Evolutionary conservation across 2,888 invertebrate species (phyloP).

Genomic region (Drosophila yooni): DNA sequence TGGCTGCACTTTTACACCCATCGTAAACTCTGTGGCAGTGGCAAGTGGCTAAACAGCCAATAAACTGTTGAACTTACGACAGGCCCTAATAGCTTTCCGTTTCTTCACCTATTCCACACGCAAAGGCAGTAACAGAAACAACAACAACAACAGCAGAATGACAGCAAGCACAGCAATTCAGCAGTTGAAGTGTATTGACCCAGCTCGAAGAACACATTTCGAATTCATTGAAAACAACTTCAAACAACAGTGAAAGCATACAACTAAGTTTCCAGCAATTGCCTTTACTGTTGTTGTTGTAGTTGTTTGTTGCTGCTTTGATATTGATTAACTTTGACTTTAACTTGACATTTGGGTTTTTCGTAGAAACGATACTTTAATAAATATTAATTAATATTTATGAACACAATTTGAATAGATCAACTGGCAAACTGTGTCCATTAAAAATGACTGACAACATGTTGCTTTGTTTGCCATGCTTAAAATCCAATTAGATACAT

Average conservation of each 20-base stretch:
- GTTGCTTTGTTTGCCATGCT: neutral
- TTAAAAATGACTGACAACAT: neutral
- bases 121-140: conserved; percentile 11
- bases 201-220: conserved; percentile 46
- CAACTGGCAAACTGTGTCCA: neutral
- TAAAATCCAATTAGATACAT: neutral
- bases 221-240: conserved; percentile 54
- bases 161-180: conserved; percentile 10
- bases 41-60: conserved; percentile 57
- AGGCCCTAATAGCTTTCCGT: conserved; percentile 69
- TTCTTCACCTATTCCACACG: conserved; percentile 48
- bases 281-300: conserved; percentile 1
- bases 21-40: neutral
- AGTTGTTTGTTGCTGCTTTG: conserved; percentile 18
- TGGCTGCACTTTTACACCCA: conserved; percentile 55
- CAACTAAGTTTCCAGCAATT: conserved; percentile 3
- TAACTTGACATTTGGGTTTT: conserved; percentile 2
- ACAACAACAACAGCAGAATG: neutral
- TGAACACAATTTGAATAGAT: neutral
- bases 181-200: conserved; percentile 40
- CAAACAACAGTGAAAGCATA: conserved; percentile 34
- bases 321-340: conserved; percentile 39
- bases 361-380: neutral
- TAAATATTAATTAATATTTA: conserved; percentile 12
- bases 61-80: conserved; percentile 75